Percentiles rank a stretch among this genome's conserved stretches.
These are phyloP conservation scores for Discoglossus pictus DNA, from an alignment of 2,797 vertebrate genomes.

Conservation along the genomic window DNA sequence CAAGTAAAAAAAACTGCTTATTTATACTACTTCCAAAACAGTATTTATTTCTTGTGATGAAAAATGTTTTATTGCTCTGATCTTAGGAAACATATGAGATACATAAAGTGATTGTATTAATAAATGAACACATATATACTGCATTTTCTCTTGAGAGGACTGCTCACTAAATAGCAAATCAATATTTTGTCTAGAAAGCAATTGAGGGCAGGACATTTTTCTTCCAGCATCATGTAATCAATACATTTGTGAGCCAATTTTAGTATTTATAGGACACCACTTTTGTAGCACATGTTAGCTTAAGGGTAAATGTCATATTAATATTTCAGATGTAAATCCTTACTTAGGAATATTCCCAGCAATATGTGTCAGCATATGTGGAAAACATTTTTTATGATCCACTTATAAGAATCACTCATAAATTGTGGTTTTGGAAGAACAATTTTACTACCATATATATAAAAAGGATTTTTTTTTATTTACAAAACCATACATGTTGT, in stretches of 20 bases:
- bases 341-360: background rate
- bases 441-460: too few relatives aligned
- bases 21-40: too few relatives aligned
- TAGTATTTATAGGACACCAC: constrained; percentile 8
- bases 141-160: background rate
- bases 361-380: too few relatives aligned
- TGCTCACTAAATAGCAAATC: constrained; percentile 22
- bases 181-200: constrained; percentile 22
- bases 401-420: too few relatives aligned
- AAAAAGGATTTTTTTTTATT: too few relatives aligned
- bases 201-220: too few relatives aligned
- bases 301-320: background rate
- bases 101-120: background rate
- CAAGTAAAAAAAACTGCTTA: too few relatives aligned
- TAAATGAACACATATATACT: constrained; percentile 6
- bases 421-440: too few relatives aligned
- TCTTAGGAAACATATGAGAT: background rate
- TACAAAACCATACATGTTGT: too few relatives aligned
- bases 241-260: background rate
- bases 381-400: too few relatives aligned
- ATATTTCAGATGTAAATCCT: constrained; percentile 6
- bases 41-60: too few relatives aligned
- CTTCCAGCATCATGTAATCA: background rate
- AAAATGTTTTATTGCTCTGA: constrained; percentile 9
- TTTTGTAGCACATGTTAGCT: background rate